Evolutionary conservation across 2,113 vertebrate genomes (phyloP).

Genomic region (Ophthalmolycus amberensis): DNA sequence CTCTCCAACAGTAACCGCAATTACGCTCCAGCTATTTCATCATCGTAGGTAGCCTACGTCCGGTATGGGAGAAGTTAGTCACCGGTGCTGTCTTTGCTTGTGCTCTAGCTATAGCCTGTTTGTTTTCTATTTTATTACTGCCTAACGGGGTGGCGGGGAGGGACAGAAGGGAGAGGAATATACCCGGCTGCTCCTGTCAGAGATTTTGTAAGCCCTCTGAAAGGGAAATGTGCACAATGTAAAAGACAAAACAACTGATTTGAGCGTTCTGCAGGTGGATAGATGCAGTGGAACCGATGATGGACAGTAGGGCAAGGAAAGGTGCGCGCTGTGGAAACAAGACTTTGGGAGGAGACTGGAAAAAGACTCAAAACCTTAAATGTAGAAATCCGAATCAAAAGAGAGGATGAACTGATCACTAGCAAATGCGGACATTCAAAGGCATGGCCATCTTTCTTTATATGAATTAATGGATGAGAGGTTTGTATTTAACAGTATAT

Average conservation of each 20-base stretch:
- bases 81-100: constrained; percentile 70
- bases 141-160: constrained; percentile 41
- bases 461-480: too few species aligned
- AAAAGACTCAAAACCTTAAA: constrained; percentile 69
- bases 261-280: constrained; percentile 15
- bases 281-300: constrained; percentile 11
- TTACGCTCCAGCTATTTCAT: too few species aligned
- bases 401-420: constrained; percentile 10
- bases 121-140: constrained; percentile 64
- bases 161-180: constrained; percentile 11
- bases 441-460: constrained; percentile 46
- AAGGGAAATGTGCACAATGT: constrained; percentile 71
- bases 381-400: constrained; percentile 41
- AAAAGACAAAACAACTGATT: constrained; percentile 41
- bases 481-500: too few species aligned
- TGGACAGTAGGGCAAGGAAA: background rate
- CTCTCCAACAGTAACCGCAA: too few species aligned
- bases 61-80: constrained; percentile 53
- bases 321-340: constrained; percentile 18
- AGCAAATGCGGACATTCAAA: constrained; percentile 34
- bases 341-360: constrained; percentile 23
- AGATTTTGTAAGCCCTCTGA: constrained; percentile 48
- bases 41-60: constrained; percentile 41
- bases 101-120: constrained; percentile 71
- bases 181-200: constrained; percentile 33